Evolutionary conservation across 2,888 invertebrate genomes (phyloP).

Genomic region (Drosophila basisetae): DNA sequence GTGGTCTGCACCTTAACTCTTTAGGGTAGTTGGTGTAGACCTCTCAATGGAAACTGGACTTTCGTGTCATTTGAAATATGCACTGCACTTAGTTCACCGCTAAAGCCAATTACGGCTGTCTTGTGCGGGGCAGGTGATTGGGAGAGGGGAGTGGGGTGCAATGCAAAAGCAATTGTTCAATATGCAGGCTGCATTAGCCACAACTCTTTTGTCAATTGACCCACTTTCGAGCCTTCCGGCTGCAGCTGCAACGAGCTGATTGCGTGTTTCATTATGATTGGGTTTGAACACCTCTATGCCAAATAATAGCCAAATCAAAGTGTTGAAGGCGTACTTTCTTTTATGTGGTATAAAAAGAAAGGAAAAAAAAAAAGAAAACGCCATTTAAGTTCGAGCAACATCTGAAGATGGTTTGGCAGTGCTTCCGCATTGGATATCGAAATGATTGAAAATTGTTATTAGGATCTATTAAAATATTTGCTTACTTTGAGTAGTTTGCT

Average conservation of each 20-base stretch:
- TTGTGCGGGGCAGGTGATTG: neutral
- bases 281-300: slow-evolving; percentile 12
- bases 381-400: neutral
- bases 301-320: neutral
- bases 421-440: neutral
- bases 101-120: slow-evolving; percentile 48
- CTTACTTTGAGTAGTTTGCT: neutral
- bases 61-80: slow-evolving; percentile 44
- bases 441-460: neutral
- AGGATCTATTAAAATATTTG: neutral
- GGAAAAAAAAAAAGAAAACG: no score
- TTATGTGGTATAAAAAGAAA: neutral
- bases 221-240: slow-evolving; percentile 18
- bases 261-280: slow-evolving; percentile 66
- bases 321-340: neutral
- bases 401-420: neutral
- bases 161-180: slow-evolving; percentile 36
- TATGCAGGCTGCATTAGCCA: slow-evolving; percentile 23
- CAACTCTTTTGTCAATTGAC: slow-evolving; percentile 22
- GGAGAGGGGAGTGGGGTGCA: neutral
- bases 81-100: slow-evolving; percentile 20
- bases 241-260: slow-evolving; percentile 15
- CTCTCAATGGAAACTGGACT: slow-evolving; percentile 24
- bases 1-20: slow-evolving; percentile 35
- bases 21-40: slow-evolving; percentile 6